These are phyloP conservation scores for Hippopotamyrus pictus DNA, from an alignment of 2,797 vertebrate genomes.

Conservation along the genomic window DNA sequence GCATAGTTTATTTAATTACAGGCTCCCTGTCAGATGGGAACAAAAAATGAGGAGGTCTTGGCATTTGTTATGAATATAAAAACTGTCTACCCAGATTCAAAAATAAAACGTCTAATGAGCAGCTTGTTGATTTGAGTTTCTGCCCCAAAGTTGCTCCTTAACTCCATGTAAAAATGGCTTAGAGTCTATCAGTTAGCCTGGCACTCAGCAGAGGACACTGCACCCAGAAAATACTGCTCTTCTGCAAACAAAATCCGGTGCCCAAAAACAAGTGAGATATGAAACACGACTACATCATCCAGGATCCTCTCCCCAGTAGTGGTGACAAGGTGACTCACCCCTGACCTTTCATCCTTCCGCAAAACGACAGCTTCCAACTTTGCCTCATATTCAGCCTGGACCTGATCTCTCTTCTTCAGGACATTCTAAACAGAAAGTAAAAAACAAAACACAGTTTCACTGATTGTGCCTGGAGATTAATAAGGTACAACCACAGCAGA, in stretches of 20 bases:
- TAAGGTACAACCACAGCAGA: neutral
- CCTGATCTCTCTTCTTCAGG: conserved; percentile 89
- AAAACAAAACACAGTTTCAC: neutral
- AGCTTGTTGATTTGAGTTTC: neutral
- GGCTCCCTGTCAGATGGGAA: neutral
- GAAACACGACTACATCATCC: neutral
- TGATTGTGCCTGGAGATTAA: neutral
- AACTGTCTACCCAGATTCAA: neutral
- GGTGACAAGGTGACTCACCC: conserved; percentile 58
- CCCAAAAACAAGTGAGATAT: neutral
- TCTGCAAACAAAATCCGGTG: neutral
- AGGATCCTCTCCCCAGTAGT: neutral
- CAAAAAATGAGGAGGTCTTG: neutral
- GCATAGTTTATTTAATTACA: neutral
- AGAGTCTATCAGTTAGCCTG: neutral
- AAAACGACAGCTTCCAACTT: conserved; percentile 82
- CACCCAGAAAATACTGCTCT: neutral
- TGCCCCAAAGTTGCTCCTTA: neutral
- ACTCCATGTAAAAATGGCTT: neutral
- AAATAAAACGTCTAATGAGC: neutral
- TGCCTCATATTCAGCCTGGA: conserved; percentile 92
- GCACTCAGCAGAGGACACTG: neutral
- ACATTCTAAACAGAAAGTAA: conserved; percentile 66
- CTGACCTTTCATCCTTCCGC: conserved; percentile 82
- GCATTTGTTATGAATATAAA: neutral